These are phyloP conservation scores for Muscina levida DNA, from an alignment of 2,888 invertebrate genomes.

Conservation along the genomic window DNA sequence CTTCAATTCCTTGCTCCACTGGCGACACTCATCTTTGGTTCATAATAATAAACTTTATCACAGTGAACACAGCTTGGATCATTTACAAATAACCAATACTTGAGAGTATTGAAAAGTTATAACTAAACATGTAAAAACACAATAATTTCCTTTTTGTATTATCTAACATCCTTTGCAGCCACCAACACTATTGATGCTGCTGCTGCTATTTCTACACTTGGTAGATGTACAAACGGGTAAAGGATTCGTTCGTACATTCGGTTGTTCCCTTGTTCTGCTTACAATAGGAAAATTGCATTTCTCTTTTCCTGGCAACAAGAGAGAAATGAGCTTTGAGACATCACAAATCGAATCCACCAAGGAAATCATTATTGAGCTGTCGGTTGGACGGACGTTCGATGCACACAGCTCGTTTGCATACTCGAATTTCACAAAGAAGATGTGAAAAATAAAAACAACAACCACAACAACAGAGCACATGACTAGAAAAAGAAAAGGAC, in stretches of 20 bases:
- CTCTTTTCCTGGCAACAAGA: background rate
- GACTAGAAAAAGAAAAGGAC: background rate
- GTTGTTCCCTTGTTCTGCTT: background rate
- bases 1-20: no score
- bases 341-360: constrained; percentile 65
- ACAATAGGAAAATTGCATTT: background rate
- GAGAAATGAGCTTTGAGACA: constrained; percentile 67
- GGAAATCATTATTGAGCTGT: constrained; percentile 65
- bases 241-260: constrained; percentile 15
- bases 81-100: constrained; percentile 1
- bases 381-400: background rate
- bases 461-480: background rate
- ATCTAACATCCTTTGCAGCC: background rate
- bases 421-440: constrained; percentile 37
- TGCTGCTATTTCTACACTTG: background rate
- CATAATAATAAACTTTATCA: constrained; percentile 12
- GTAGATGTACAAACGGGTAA: background rate
- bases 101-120: background rate
- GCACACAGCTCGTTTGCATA: constrained; percentile 9
- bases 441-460: background rate
- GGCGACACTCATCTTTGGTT: no score
- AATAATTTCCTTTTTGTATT: constrained; percentile 13
- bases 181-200: no score
- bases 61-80: background rate
- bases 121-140: constrained; percentile 26